Evolutionary conservation across 2,888 invertebrate species (phyloP).

Genomic region (Callyntrura guangdongensis): DNA sequence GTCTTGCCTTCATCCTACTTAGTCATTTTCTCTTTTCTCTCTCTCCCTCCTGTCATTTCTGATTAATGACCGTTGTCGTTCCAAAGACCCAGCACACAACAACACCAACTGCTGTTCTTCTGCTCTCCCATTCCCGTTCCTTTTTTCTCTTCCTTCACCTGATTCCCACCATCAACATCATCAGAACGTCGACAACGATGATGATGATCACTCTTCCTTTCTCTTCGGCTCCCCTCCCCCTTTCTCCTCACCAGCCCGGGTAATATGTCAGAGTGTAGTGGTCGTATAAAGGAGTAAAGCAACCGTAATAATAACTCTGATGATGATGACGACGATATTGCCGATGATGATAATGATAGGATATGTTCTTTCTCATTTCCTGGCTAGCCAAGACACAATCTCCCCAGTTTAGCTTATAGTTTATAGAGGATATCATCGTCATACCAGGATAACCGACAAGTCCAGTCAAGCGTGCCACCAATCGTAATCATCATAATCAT

Average conservation of each 20-base stretch:
- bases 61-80: slow-evolving; percentile 70
- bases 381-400: not conserved
- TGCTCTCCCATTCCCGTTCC: not conserved
- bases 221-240: not conserved
- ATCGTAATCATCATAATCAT: slow-evolving; percentile 42
- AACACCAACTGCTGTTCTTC: not conserved
- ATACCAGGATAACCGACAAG: slow-evolving; percentile 22
- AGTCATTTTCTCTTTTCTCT: not conserved
- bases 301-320: not conserved
- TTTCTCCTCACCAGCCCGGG: not conserved
- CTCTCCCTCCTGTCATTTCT: slow-evolving; percentile 74
- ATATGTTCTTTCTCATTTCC: slow-evolving; percentile 1
- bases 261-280: not conserved
- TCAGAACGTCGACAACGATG: not conserved
- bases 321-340: not conserved
- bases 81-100: not conserved
- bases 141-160: slow-evolving; percentile 46
- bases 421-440: slow-evolving; percentile 22
- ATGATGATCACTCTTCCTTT: slow-evolving; percentile 11
- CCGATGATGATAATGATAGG: not conserved
- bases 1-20: slow-evolving; percentile 8
- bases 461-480: slow-evolving; percentile 56
- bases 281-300: not conserved
- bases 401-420: not conserved
- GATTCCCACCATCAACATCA: slow-evolving; percentile 53